These are phyloP conservation scores for Mugil cephalus DNA, from an alignment of 2,113 vertebrate species.

Conservation along the genomic window DNA sequence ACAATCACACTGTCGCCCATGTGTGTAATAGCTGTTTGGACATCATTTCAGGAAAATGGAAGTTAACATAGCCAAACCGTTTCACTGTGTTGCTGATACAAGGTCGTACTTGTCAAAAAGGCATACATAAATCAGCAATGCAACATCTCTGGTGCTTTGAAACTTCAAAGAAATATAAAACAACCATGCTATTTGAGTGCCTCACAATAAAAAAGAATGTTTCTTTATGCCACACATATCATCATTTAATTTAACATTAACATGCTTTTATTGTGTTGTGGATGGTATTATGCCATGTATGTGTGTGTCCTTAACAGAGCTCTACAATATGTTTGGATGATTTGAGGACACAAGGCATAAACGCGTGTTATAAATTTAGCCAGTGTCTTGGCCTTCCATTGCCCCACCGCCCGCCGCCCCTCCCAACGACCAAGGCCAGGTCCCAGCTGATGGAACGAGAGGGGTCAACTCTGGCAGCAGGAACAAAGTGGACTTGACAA, in stretches of 20 bases:
- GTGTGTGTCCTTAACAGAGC: constrained; percentile 50
- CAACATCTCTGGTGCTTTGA: not conserved
- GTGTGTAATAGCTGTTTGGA: constrained; percentile 75
- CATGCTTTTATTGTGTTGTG: not conserved
- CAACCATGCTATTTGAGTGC: not conserved
- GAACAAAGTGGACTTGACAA: constrained; percentile 82
- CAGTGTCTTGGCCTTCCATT: constrained; percentile 50
- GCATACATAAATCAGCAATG: not conserved
- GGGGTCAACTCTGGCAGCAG: constrained; percentile 71
- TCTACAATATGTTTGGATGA: constrained; percentile 63
- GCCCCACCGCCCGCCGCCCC: constrained; percentile 16
- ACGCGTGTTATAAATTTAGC: constrained; percentile 73
- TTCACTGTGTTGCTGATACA: constrained; percentile 18
- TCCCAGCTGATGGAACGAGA: constrained; percentile 68
- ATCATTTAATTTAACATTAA: not conserved
- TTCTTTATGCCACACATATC: too few species aligned
- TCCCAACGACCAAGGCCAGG: constrained; percentile 64
- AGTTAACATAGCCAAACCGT: constrained; percentile 50
- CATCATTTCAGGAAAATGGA: constrained; percentile 68
- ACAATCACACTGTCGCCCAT: constrained; percentile 69
- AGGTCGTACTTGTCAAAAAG: constrained; percentile 46
- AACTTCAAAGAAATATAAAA: not conserved
- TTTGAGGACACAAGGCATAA: constrained; percentile 66
- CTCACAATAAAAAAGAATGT: not conserved
- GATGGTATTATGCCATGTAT: not conserved